phyloP scores from a whole-genome alignment of 2,797 vertebrate genomes.

The Pangasius sanitwongsei region DNA sequence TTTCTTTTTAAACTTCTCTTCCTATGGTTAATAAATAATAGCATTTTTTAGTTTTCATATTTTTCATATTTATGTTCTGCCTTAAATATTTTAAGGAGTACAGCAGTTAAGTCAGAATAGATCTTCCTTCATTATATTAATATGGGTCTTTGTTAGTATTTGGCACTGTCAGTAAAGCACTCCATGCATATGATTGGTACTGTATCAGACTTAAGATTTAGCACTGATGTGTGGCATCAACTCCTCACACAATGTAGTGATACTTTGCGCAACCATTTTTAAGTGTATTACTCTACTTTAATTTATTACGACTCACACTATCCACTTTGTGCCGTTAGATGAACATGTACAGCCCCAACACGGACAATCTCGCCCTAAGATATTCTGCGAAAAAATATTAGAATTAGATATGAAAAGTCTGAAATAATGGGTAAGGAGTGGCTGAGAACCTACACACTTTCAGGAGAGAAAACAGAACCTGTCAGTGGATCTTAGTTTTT shows the following conservation, averaged over 20 bases:
- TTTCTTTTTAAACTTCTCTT: background rate
- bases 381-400: background rate
- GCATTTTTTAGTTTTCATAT: background rate
- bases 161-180: background rate
- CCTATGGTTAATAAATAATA: background rate
- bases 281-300: no score
- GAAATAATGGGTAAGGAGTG: background rate
- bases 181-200: background rate
- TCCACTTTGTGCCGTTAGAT: no score
- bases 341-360: background rate
- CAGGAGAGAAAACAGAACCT: background rate
- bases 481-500: background rate
- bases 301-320: no score
- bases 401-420: background rate
- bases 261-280: no score
- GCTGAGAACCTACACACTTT: background rate
- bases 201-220: background rate
- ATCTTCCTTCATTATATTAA: background rate
- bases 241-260: background rate
- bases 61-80: background rate
- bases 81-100: background rate
- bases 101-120: background rate
- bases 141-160: background rate
- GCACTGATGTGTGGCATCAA: no score
- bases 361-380: background rate